A percentile compares a stretch with the other conserved stretches of the same genome.
Evolutionary conservation across 2,888 invertebrate species (phyloP).

Genomic region (Caenorhabditis sp.): DNA sequence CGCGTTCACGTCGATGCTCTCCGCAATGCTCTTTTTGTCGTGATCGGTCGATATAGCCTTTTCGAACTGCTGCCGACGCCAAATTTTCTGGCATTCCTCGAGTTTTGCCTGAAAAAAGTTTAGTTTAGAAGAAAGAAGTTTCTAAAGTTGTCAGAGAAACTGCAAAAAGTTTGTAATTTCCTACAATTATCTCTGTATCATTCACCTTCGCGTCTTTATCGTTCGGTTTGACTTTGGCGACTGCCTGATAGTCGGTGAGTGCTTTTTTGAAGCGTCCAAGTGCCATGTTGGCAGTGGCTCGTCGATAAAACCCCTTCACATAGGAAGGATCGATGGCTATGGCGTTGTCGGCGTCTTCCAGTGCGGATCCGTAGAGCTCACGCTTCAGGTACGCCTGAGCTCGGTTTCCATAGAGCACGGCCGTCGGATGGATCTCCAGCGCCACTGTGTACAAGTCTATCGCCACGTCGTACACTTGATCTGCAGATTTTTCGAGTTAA

Average conservation of each 20-base stretch:
- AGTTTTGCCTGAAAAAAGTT: no score
- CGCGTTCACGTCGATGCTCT: constrained; percentile 87
- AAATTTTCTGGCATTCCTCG: constrained; percentile 94
- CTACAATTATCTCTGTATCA: no score
- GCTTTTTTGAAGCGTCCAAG: constrained; percentile 97
- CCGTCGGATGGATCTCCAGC: constrained; percentile 88
- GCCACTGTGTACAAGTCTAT: constrained; percentile 89
- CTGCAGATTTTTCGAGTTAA: constrained; percentile 82
- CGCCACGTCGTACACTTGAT: constrained; percentile 90
- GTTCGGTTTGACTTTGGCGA: constrained; percentile 85
- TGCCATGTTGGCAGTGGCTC: constrained; percentile 97
- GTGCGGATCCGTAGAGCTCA: constrained; percentile 95
- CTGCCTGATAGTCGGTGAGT: constrained; percentile 95
- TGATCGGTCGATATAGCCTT: constrained; percentile 96
- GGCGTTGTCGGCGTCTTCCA: constrained; percentile 91
- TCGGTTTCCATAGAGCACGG: constrained; percentile 92
- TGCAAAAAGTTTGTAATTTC: no score
- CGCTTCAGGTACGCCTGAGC: constrained; percentile 94
- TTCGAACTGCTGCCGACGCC: constrained; percentile 94
- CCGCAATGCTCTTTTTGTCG: constrained; percentile 89
- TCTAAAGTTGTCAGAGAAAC: no score
- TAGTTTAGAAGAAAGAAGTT: no score
- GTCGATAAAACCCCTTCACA: constrained; percentile 95
- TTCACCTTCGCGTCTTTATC: constrained; percentile 96
- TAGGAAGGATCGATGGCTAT: constrained; percentile 91